Base-by-base conservation (phyloP, 2,113 vertebrate species). In the Actenoides lindsayi region DNA sequence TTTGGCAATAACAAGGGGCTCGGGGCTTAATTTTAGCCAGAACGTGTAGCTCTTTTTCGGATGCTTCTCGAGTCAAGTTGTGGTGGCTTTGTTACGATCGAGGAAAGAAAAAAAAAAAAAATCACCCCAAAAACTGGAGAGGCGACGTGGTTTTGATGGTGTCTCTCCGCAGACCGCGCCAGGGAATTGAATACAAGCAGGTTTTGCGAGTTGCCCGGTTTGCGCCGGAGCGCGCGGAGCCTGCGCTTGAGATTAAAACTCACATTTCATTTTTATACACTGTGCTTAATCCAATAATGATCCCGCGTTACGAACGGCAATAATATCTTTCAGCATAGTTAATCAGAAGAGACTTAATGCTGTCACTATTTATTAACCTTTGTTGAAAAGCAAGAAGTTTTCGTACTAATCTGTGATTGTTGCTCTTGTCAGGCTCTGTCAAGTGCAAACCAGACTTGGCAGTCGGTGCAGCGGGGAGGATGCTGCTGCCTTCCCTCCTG, bases 311-410 rank as follows among this genome's bases (percentile, higher is more conserved):
- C 98, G 98, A 99, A 99, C 96, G 96, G 99, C 98, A 98, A 98
- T 98, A 98, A 99, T 99, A 99, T 99, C 98, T 99, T 98, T 98
- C 98, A 98, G 98, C 99, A 98, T 98, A 98, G 98, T 99, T 99
- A 99, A 99, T 99, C 98, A 99, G 99, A 99, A 98, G 97, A 98
- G 99, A 99, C 99, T 99, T 99, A 99, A 99, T 98, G 98, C 98
- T 99, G 99, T 99, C 99, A 98, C 98, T 99, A 98, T 99, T 99
- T 99, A 99, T 99, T 99, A 99, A 99, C 99, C 99, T 99, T 99
- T 98, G 98, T 98, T 98, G 99, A 99, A 99, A 99, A 98, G 98
- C 98, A 98, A 99, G 98, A 99, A 98, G 98, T 98, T 98, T 96
- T 98, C 98, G 97, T 97, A 95, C 99, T 99, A 98, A 99, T 99